phyloP scores from a whole-genome alignment of 1,140 invertebrate genomes.

The Agraylea sexmaculata region DNA sequence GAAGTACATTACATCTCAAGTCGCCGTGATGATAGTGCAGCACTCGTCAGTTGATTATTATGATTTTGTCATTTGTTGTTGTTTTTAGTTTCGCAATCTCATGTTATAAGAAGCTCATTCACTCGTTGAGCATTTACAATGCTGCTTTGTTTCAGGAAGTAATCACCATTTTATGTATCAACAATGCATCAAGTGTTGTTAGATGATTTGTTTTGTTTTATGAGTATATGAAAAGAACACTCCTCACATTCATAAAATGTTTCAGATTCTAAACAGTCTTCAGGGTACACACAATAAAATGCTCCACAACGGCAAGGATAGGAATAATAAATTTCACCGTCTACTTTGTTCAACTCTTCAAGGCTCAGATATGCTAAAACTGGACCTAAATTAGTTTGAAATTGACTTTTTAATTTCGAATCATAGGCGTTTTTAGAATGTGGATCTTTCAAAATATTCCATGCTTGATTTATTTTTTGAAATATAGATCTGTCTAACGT shows the following conservation, averaged over 20 bases:
- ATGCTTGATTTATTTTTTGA: slow-evolving; percentile 47
- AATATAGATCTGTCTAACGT: slow-evolving; percentile 30
- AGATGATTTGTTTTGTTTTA: too few relatives aligned
- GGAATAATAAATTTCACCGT: slow-evolving; percentile 29
- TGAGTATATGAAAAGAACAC: slow-evolving; percentile 51
- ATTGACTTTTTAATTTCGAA: slow-evolving; percentile 33
- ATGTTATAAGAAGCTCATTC: too few relatives aligned
- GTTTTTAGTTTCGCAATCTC: too few relatives aligned
- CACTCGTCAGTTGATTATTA: too few relatives aligned
- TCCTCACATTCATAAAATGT: slow-evolving; percentile 47
- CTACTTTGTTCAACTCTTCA: slow-evolving; percentile 37
- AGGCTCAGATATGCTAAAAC: slow-evolving; percentile 44
- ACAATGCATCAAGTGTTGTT: too few relatives aligned
- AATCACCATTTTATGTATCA: too few relatives aligned
- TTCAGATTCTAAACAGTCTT: slow-evolving; percentile 33
- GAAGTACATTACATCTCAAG: too few relatives aligned
- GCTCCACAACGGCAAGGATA: slow-evolving; percentile 55
- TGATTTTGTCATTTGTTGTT: too few relatives aligned
- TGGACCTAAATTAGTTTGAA: slow-evolving; percentile 39
- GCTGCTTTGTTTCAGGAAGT: too few relatives aligned
- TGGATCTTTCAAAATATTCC: slow-evolving; percentile 45
- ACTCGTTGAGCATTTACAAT: too few relatives aligned
- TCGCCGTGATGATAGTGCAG: too few relatives aligned
- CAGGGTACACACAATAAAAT: slow-evolving; percentile 39
- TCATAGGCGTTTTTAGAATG: slow-evolving; percentile 46